Conservation (phyloP, 1,140 invertebrate species). For the Drosophila varians region DNA sequence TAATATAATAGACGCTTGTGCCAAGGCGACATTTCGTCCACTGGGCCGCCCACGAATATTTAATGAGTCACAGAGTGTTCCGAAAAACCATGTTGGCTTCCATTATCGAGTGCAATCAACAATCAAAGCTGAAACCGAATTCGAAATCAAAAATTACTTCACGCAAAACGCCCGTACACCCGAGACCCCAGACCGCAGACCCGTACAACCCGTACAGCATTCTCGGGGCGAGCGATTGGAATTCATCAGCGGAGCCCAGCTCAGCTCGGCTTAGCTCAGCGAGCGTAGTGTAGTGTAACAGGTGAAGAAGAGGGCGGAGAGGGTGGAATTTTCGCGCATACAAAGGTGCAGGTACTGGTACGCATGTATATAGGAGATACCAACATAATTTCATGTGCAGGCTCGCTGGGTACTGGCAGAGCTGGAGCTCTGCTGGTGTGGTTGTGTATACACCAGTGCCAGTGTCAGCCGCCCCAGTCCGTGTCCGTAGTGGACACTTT, state of each 20-base stretch:
- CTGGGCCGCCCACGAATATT: conserved; percentile 31
- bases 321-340: conserved; percentile 60
- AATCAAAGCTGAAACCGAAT: not conserved
- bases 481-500: conserved; percentile 1
- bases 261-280: conserved; percentile 32
- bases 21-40: conserved; percentile 33
- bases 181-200: too few relatives aligned
- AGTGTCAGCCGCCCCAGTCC: too few relatives aligned
- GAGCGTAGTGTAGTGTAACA: conserved; percentile 56
- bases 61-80: conserved; percentile 31
- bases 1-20: conserved; percentile 10
- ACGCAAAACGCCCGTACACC: conserved; percentile 23
- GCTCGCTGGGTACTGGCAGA: conserved; percentile 27
- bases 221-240: conserved; percentile 26
- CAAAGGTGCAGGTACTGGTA: conserved; percentile 46
- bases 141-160: conserved; percentile 39
- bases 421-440: conserved; percentile 19
- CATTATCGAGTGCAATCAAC: conserved; percentile 25
- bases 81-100: conserved; percentile 28
- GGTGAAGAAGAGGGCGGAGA: conserved; percentile 64
- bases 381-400: conserved; percentile 55
- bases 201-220: conserved; percentile 16
- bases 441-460: conserved; percentile 23
- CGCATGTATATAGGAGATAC: conserved; percentile 52
- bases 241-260: conserved; percentile 22